These are phyloP conservation scores for Empis stercorea DNA, from an alignment of 2,888 invertebrate genomes.

Conservation along the genomic window DNA sequence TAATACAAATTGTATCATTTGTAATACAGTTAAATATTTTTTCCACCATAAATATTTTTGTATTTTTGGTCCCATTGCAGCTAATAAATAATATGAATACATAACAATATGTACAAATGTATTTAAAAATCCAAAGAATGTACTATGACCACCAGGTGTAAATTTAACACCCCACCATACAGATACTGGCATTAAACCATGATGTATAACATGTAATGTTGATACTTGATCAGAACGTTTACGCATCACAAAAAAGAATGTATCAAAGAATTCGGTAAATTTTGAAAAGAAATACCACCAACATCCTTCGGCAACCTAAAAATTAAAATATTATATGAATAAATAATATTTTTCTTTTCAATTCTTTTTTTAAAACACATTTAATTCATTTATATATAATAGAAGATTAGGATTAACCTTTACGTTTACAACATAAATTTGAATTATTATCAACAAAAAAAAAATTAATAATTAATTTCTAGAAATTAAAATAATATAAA, in stretches of 20 bases:
- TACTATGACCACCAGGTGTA: constrained; percentile 81
- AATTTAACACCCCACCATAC: constrained; percentile 88
- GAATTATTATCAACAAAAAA: no score
- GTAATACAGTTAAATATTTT: constrained; percentile 78
- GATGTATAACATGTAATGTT: constrained; percentile 86
- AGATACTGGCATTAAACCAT: constrained; percentile 89
- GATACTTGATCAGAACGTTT: constrained; percentile 89
- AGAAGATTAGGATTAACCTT: no score
- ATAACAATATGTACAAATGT: constrained; percentile 91
- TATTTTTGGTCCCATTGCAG: constrained; percentile 76
- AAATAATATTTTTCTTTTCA: no score
- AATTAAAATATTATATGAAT: constrained; percentile 1
- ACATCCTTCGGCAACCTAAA: constrained; percentile 67
- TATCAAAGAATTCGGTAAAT: constrained; percentile 87
- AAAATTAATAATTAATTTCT: no score
- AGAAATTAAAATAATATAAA: no score
- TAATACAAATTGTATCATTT: constrained; percentile 84
- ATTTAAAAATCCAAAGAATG: constrained; percentile 87
- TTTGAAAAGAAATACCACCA: constrained; percentile 95
- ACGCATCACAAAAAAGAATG: constrained; percentile 85
- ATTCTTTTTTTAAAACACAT: no score
- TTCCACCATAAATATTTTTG: constrained; percentile 94
- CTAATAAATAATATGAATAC: constrained; percentile 84
- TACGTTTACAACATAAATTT: no score
- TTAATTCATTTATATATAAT: no score